Evolutionary conservation across 2,888 invertebrate species (phyloP), one percentile per base, ranked within the genome.

Genomic region (Lagria hirta): DNA sequence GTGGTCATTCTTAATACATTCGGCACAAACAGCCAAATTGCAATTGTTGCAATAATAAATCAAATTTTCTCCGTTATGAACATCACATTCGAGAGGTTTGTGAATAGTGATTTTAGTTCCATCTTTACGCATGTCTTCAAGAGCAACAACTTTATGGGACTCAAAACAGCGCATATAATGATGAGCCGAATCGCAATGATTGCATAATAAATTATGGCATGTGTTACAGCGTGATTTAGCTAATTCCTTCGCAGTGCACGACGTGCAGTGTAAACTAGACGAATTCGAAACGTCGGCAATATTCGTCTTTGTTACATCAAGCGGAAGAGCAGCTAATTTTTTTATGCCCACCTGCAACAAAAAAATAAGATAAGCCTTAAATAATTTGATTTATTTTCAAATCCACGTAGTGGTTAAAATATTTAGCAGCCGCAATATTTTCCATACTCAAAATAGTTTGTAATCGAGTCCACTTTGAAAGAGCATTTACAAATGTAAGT

Each of bases 81-180:
- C 77, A 38, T 80, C 78, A 69, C 95, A 95, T 66, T 86, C 86
- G 45, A 95, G 82, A 21, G 93, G 92, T 71, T 91, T 92, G 65
- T 93, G 93, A 54, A 94, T 85, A 35, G 88, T 86, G 52, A 89
- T 77, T 60, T 86, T 85, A 65, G 88, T 84, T 60, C 84, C 84
- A 17, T 75, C 73, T 52, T 86, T 85, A 61, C 85, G 83, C 66
- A 93, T 77, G 57, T 92, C 91, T 62, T 93, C 93, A 65, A 95
- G 84, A 24, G 88, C 85, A 35, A 93, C 84, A 21, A 94, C 94
- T 70, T 87, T 81, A 70, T 97, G 96, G 62, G 90, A 91, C 72
- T 96, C 95, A 69, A 97, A 97, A 75, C 95, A 94, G 55, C 93
- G 82, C 96, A 96, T 96, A 66, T 88, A 94, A 71, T 92, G 88